Evolutionary conservation across 1,140 invertebrate genomes (phyloP), one percentile per base, ranked within the genome.

Genomic region (Hormaphis cornu): DNA sequence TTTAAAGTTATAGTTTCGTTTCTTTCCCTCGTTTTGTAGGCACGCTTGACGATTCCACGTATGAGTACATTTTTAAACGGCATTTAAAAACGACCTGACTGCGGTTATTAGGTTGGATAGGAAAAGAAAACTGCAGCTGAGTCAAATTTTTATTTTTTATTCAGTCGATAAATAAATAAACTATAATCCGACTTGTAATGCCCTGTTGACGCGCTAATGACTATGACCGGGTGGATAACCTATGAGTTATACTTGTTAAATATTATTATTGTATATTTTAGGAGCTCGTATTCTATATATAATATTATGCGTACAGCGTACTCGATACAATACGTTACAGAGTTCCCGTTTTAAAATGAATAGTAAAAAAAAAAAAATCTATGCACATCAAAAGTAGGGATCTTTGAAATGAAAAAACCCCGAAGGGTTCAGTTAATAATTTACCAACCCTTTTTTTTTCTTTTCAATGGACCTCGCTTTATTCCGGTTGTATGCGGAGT

Each of bases 391-490:
- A 58, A 30, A 61, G 10, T 12, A 40, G 58, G 58, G 61, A 66
- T 66, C 61, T 66, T 66, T 66, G 44, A 66, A 66, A 66, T 30
- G 40, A 46, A 66, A 48, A 46, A 66, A 18, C 44, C 44, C 61
- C 14, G 4, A 66, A 66, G 61, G 61, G 61, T 48, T 30, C 61
- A 66, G 61, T 66, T 66, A 66, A 66, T 66, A 66, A 66, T 66
- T 66, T 66, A 48, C 61, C 61, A 66, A 66, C 61, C 61, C 61
- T 66, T 66, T 46, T 46, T 40, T 40, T 40, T 63, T 44, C 44
- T 66, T 66, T 66, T 48, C 61, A 66, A 66, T 50, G 44, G 1
- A 66, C 48, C 61, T 44, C 61, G 61, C 50, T 66, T 66, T 66
- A 44, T 66, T 66, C 61, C 61, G 61, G 61, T 50, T 48, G 61